A percentile compares a stretch with the other conserved stretches of the same genome.
phyloP scores from a whole-genome alignment of 2,888 invertebrate species.

The Marasmarcha lunaedactyla region DNA sequence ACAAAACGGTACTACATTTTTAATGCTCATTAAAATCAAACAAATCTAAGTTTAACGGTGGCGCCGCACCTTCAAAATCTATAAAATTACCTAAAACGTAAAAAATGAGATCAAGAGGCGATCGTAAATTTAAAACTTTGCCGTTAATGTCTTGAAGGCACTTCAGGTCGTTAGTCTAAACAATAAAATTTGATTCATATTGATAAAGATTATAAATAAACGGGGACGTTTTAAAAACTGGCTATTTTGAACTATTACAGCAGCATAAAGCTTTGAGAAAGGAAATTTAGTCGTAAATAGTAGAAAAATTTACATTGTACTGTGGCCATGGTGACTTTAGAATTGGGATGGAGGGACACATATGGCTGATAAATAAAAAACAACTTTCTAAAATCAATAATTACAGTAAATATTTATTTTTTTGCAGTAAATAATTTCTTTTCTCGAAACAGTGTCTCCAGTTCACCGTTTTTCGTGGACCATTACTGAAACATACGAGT shows the following conservation, averaged over 20 bases:
- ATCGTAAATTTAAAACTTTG: constrained; percentile 39
- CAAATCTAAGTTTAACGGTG: constrained; percentile 2
- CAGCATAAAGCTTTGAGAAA: constrained; percentile 39
- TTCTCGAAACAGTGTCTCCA: no score
- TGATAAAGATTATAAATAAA: constrained; percentile 42
- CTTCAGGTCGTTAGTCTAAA: constrained; percentile 33
- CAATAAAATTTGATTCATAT: constrained; percentile 54
- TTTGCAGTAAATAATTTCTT: no score
- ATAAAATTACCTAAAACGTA: constrained; percentile 3
- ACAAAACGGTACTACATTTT: background rate
- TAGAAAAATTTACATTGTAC: constrained; percentile 26
- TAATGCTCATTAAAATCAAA: constrained; percentile 1
- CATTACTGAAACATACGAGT: no score
- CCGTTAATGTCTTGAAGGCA: constrained; percentile 42
- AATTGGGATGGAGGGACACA: background rate
- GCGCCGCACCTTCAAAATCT: background rate
- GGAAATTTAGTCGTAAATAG: constrained; percentile 32
- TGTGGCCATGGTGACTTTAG: constrained; percentile 19
- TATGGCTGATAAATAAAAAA: no score
- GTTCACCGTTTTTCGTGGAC: no score
- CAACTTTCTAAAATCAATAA: no score
- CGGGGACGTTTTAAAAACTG: constrained; percentile 50
- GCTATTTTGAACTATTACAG: constrained; percentile 61
- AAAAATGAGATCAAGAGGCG: constrained; percentile 51
- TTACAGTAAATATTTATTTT: no score